These are phyloP conservation scores for Leptoteleia sp. DNA, from an alignment of 1,140 invertebrate genomes.

Conservation along the genomic window DNA sequence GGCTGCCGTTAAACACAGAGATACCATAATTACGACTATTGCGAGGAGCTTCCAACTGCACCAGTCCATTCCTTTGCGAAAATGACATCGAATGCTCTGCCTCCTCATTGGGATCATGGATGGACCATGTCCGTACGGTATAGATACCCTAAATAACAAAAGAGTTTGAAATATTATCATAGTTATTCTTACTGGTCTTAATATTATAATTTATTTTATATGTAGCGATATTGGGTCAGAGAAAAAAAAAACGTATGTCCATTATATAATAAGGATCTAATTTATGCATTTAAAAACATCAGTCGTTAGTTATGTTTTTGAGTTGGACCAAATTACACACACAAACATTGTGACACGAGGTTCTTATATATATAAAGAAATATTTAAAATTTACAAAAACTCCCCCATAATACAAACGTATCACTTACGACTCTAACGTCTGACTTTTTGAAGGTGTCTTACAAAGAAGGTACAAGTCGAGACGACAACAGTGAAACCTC, in stretches of 20 bases:
- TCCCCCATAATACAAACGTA: background rate
- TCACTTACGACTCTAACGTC: slow-evolving; percentile 31
- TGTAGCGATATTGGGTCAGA: too few relatives aligned
- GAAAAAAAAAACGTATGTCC: too few relatives aligned
- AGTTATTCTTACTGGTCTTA: too few relatives aligned
- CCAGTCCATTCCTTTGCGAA: slow-evolving; percentile 92
- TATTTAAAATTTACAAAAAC: too few relatives aligned
- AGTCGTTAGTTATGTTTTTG: too few relatives aligned
- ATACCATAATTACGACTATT: slow-evolving; percentile 91
- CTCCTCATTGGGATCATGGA: slow-evolving; percentile 80
- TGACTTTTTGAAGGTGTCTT: slow-evolving; percentile 65
- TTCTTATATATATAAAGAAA: too few relatives aligned
- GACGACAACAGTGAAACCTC: slow-evolving; percentile 59
- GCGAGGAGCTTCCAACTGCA: slow-evolving; percentile 96
- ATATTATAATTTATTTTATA: too few relatives aligned
- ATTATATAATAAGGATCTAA: too few relatives aligned
- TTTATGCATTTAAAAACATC: too few relatives aligned
- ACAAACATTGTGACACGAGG: too few relatives aligned
- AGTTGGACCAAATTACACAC: too few relatives aligned
- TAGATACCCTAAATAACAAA: slow-evolving; percentile 73
- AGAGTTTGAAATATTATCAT: too few relatives aligned
- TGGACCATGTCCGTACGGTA: slow-evolving; percentile 79
- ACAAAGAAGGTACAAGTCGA: slow-evolving; percentile 62
- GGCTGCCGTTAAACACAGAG: slow-evolving; percentile 89
- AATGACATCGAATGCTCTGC: slow-evolving; percentile 87